Percentiles rank a stretch among this genome's conserved stretches.
phyloP scores from a whole-genome alignment of 2,113 vertebrate genomes.

The Mystacornis crossleyi region DNA sequence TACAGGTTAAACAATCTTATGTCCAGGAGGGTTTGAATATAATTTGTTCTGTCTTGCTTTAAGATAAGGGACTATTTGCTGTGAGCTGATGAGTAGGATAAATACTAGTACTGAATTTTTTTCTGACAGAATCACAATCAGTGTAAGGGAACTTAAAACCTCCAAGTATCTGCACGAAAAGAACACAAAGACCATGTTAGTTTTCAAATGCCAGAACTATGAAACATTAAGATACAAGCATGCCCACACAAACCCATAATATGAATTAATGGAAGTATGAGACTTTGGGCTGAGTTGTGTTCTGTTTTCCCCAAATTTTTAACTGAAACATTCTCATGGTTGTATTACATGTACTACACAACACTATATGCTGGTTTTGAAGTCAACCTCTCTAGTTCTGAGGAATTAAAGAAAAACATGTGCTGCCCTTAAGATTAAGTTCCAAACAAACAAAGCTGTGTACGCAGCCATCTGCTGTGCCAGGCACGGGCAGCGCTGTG shows the following conservation, averaged over 20 bases:
- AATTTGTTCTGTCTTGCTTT: background rate
- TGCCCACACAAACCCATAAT: background rate
- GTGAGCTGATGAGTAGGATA: background rate
- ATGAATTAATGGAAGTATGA: background rate
- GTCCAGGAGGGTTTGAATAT: background rate
- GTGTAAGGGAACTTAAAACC: background rate
- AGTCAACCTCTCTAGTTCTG: constrained; percentile 23
- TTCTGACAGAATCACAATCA: background rate
- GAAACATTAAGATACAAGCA: background rate
- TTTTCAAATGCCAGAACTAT: background rate
- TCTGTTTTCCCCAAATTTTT: background rate
- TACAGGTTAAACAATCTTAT: background rate
- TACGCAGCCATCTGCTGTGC: constrained; percentile 36
- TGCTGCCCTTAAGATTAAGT: constrained; percentile 46
- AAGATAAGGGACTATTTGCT: background rate
- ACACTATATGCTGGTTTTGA: background rate
- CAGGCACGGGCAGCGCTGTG: background rate
- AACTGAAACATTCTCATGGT: background rate
- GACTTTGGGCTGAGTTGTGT: background rate
- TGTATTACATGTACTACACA: background rate
- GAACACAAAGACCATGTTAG: background rate
- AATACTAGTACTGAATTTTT: background rate
- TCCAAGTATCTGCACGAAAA: background rate
- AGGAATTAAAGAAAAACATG: constrained; percentile 64
- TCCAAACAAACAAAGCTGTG: constrained; percentile 58